Evolutionary conservation across 2,113 vertebrate genomes (phyloP), one percentile per base, ranked within the genome.

Genomic region (Paramormyrops kingsleyae): DNA sequence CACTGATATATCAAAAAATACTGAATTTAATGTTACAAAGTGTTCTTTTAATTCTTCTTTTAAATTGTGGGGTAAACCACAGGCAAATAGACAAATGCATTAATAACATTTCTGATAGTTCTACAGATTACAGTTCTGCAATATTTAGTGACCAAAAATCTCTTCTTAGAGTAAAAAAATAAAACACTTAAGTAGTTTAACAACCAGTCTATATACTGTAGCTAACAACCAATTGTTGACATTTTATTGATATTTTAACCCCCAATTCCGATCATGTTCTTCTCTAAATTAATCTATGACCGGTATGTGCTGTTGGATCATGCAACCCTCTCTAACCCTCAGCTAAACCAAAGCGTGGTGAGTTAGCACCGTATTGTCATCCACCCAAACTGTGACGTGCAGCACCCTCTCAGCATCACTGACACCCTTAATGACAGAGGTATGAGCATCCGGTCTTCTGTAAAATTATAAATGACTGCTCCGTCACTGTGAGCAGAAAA

Each of bases 1-100:
- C 93, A 92, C 39, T 50, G 49, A 89, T 85, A 89, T 90, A 90
- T 91, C 91, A 87, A 91, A 90, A 89, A 89, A 92, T 88, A 84
- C 15, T 42, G 83, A 66, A 59, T 70, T 88, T 19, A 89, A 91
- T 53, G 52, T 44, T 62, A 12, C 24, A 77, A 35, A 80, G 39
- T 62, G 24, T 12, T 12, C n/a, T 56, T 2, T 21, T 87, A 74
- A n/a, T 85, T 42, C n/a, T 42, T 89, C 47, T 39, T 88, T 83
- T 88, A 53, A n/a, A 44, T 39, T 77, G 44, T n/a, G 53, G 66
- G 42, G 15, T 85, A 89, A 56, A 66, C 15, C 21, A 49, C 35
- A 17, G 50, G 50, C 24, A 62, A 92, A 90, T 89, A 92, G 92
- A 90, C 91, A 46, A 44, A 46, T 31, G 62, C 62, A 52, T 17